Conservation (phyloP, 2,797 vertebrate genomes). For the Rhinatrema bivittatum region DNA sequence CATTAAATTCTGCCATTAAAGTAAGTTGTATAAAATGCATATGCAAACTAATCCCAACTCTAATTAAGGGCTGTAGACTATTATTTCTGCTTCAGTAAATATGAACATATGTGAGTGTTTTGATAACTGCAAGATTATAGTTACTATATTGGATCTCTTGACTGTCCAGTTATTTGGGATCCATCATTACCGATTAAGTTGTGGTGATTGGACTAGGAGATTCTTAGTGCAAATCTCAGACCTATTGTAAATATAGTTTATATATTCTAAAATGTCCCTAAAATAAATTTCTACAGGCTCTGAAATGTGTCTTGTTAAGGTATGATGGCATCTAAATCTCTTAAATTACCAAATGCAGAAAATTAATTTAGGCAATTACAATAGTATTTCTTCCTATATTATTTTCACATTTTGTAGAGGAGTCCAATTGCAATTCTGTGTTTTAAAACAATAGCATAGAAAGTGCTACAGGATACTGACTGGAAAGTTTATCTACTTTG, state of each 20-base stretch:
- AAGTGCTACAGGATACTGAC: too few species aligned
- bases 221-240: slow-evolving; percentile 11
- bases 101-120: slow-evolving; percentile 34
- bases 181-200: slow-evolving; percentile 8
- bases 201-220: neutral
- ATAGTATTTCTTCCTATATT: too few species aligned
- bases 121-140: slow-evolving; percentile 35
- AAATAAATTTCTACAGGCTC: neutral
- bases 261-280: slow-evolving; percentile 9
- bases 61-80: slow-evolving; percentile 25
- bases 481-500: too few species aligned
- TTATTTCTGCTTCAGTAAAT: slow-evolving; percentile 43
- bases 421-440: too few species aligned
- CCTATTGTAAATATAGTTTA: slow-evolving; percentile 4
- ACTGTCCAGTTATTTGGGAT: slow-evolving; percentile 20
- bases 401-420: too few species aligned
- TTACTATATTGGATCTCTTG: slow-evolving; percentile 17
- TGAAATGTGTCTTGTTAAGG: slow-evolving; percentile 1
- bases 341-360: slow-evolving; percentile 5
- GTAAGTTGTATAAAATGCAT: slow-evolving; percentile 27
- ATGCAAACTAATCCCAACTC: slow-evolving; percentile 28
- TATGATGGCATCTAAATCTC: neutral
- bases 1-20: slow-evolving; percentile 23
- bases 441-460: too few species aligned
- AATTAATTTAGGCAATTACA: neutral